Evolutionary conservation across 2,888 invertebrate species (phyloP).

Genomic region (Autographa gamma): DNA sequence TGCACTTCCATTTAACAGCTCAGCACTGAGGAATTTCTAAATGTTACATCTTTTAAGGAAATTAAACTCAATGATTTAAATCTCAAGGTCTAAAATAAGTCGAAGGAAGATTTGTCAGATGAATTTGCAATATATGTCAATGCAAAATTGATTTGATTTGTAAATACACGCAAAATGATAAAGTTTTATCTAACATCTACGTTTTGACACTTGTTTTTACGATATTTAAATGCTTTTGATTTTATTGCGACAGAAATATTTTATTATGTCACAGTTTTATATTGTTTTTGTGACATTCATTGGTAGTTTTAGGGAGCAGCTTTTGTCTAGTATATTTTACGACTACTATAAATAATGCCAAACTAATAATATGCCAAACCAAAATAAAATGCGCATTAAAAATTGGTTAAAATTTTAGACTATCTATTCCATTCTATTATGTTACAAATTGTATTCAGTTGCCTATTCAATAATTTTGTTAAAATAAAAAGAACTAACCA

Average conservation of each 20-base stretch:
- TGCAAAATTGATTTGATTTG: conserved; percentile 37
- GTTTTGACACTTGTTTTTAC: conserved; percentile 22
- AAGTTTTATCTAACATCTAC: conserved; percentile 20
- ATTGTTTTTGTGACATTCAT: neutral
- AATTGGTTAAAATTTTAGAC: no score
- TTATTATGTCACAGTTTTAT: neutral
- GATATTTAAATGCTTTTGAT: conserved; percentile 5
- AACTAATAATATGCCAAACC: no score
- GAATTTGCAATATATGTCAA: conserved; percentile 42
- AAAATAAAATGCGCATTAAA: no score
- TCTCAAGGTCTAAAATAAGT: conserved; percentile 6
- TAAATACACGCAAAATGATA: conserved; percentile 19
- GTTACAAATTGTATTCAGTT: no score
- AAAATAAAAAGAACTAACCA: no score
- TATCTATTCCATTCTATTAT: no score
- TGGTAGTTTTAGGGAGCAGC: neutral
- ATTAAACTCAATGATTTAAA: conserved; percentile 11
- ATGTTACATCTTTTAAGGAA: conserved; percentile 21
- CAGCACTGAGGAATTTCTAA: conserved; percentile 59
- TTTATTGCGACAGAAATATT: conserved; percentile 3
- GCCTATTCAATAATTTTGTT: no score
- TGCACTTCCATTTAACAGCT: conserved; percentile 59
- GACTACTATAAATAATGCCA: neutral
- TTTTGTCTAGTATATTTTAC: neutral
- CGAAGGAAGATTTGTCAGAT: conserved; percentile 6